Base-by-base conservation (phyloP, 2,888 invertebrate species). In the Eupeodes luniger region DNA sequence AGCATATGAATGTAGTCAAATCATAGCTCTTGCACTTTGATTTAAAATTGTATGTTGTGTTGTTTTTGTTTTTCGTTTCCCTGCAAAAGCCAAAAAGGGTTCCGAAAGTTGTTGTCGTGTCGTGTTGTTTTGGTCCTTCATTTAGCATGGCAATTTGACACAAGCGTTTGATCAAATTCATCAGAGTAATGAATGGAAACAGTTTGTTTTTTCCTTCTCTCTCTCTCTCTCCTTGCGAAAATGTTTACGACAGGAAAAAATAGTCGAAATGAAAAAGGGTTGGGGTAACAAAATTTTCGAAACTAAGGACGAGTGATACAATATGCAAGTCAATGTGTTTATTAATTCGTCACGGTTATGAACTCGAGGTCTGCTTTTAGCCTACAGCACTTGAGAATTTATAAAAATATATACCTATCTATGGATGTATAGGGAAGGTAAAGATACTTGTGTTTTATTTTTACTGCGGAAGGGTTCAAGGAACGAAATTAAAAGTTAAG, bases 401-500 rank as follows among this genome's bases (percentile, higher is more conserved):
- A 7, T 27, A 11, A 2, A 61, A 7, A 0, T 7, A 6, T 14
- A 36, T 61, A 51, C 5, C 12, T 51, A n/a, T 61, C n/a, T 36
- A 61, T 2, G 27, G 5, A 4, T 11, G 10, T 61, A 40, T 61
- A 40, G 62, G 40, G 40, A 7, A 19, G 12, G 12, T 64, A 64
- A 5, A 49, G 49, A n/a, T 61, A 81, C 67, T 57, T 40, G 27
- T 27, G 27, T 27, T 27, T 27, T 27, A 27, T 61, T 76, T 14
- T 51, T 3, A 27, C 27, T 27, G 27, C 19, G 12, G 49, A 72
- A 76, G 76, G 80, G 82, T 83, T 80, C 64, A 79, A 75, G 51
- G 81, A 53, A 85, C 81, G 85, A 88, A 88, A 88, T 88, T 88
- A 88, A 88, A 88, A 85, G 88, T 88, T 88, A 88, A 88, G 85